Percentiles rank a stretch among this genome's conserved stretches.
Evolutionary conservation across 2,113 vertebrate genomes (phyloP).

Genomic region (Trichechus manatus): DNA sequence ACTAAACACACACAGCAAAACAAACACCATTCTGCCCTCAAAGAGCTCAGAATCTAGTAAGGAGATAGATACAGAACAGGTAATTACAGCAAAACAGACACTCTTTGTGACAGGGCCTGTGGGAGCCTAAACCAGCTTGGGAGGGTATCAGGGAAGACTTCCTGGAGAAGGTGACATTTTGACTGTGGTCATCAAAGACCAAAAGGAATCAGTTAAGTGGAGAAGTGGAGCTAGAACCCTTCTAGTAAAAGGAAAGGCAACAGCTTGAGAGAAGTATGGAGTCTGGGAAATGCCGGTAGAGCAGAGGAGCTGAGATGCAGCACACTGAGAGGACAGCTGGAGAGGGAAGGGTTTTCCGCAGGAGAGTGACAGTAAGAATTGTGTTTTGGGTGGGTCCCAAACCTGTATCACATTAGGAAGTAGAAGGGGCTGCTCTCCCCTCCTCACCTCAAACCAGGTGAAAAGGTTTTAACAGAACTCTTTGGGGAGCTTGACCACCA

Average conservation of each 20-base stretch:
- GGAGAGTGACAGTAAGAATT: neutral
- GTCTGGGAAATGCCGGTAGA: neutral
- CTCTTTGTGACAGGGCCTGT: neutral
- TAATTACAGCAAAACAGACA: neutral
- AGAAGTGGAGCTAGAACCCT: neutral
- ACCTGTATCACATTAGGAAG: neutral
- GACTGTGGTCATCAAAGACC: neutral
- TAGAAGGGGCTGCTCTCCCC: neutral
- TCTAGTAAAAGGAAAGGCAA: neutral
- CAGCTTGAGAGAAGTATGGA: neutral
- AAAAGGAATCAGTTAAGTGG: neutral
- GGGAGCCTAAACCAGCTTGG: neutral
- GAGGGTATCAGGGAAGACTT: neutral
- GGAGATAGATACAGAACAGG: neutral
- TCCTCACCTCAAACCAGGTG: neutral
- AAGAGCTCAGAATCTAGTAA: neutral
- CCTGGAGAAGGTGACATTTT: slow-evolving; percentile 33
- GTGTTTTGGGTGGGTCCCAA: neutral
- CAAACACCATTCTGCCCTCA: neutral
- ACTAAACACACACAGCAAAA: slow-evolving; percentile 11
- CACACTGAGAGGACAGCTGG: neutral
- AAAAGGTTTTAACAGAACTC: neutral
- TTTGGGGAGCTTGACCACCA: neutral
- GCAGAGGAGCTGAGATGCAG: neutral
- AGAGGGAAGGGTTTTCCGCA: neutral